Percentiles rank a stretch among this genome's conserved stretches.
Conservation (phyloP, 2,113 vertebrate genomes). For the Centropus unirufus region DNA sequence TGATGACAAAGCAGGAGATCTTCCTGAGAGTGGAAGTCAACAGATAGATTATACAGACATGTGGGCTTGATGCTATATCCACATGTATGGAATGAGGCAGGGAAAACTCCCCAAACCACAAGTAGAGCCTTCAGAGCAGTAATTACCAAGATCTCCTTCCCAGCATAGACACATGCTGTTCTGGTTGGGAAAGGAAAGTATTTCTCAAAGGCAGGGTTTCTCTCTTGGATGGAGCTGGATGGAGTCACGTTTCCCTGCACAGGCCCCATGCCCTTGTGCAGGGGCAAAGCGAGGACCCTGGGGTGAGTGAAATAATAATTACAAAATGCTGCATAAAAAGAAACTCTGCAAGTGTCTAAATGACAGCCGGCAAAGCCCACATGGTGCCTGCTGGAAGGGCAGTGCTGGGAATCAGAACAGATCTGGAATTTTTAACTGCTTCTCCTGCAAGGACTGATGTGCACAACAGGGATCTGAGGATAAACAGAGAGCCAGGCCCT, state of each 20-base stretch:
- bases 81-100: background rate
- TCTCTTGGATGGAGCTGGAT: background rate
- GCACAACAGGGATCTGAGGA: background rate
- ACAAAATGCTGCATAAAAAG: background rate
- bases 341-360: background rate
- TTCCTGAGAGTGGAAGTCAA: background rate
- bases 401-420: background rate
- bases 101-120: conserved; percentile 19
- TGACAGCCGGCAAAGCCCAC: background rate
- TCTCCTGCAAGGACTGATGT: background rate
- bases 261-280: background rate
- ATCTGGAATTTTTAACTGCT: background rate
- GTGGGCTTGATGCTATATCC: background rate
- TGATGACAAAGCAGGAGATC: background rate
- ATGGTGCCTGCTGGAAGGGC: background rate
- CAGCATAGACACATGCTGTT: background rate
- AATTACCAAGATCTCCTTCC: conserved; percentile 17
- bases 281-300: background rate
- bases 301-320: background rate
- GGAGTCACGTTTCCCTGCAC: background rate
- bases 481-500: background rate
- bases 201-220: conserved; percentile 17
- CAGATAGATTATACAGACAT: rapidly evolving
- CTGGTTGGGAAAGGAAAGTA: background rate
- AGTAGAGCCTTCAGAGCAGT: background rate